These are phyloP conservation scores for Tiliacea aurago DNA, from an alignment of 2,888 invertebrate genomes.

Conservation along the genomic window DNA sequence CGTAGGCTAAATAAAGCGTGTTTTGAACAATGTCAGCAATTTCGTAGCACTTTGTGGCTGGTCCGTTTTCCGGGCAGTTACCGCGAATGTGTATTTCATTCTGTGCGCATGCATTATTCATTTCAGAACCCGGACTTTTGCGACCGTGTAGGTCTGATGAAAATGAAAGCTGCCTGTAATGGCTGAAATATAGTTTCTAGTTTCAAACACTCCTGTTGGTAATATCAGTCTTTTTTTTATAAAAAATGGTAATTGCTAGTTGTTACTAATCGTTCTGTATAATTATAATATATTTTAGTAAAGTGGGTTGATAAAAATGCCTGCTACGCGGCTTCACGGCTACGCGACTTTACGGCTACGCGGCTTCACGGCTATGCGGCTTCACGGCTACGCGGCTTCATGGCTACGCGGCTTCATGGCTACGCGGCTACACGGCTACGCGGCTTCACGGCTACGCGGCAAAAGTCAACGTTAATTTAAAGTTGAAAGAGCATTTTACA, in stretches of 20 bases:
- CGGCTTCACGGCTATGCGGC: not conserved
- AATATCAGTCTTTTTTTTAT: slow-evolving; percentile 1
- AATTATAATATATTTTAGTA: not conserved
- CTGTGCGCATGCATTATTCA: slow-evolving; percentile 64
- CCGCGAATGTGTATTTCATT: slow-evolving; percentile 64
- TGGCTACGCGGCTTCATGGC: not conserved
- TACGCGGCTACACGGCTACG: not conserved
- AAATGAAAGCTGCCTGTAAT: slow-evolving; percentile 49
- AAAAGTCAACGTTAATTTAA: not conserved
- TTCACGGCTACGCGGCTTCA: not conserved
- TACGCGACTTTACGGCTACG: not conserved
- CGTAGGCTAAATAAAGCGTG: slow-evolving; percentile 43
- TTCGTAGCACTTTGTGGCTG: slow-evolving; percentile 51
- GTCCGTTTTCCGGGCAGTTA: slow-evolving; percentile 45
- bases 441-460: not conserved
- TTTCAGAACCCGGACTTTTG: slow-evolving; percentile 34
- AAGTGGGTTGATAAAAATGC: not conserved
- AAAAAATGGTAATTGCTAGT: slow-evolving; percentile 7
- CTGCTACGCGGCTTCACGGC: not conserved
- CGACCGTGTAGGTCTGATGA: slow-evolving; percentile 49
- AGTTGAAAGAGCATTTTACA: not conserved
- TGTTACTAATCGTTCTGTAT: not conserved
- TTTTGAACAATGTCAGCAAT: slow-evolving; percentile 56
- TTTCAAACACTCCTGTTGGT: not conserved
- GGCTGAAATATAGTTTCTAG: slow-evolving; percentile 30